A percentile compares a stretch with the other conserved stretches of the same genome.
These are phyloP conservation scores for Acropternis orthonyx DNA, from an alignment of 2,797 vertebrate species.

Conservation along the genomic window DNA sequence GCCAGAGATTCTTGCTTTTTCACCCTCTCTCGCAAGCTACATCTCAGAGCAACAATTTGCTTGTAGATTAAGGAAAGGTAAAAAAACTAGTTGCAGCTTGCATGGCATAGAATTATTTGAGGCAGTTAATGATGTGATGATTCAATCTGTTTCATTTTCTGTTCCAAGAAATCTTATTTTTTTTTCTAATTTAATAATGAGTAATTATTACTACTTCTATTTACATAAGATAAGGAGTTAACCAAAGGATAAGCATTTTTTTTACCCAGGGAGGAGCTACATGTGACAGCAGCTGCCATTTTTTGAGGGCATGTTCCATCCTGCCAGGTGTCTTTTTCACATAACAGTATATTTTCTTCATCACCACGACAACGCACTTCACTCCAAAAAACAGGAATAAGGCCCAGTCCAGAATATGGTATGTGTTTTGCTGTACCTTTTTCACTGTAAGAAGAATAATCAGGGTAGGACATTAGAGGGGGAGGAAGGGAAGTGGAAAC, in stretches of 20 bases:
- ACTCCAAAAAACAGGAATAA: slow-evolving; percentile 83
- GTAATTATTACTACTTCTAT: neutral
- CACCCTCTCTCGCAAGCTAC: neutral
- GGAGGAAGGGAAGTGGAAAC: neutral
- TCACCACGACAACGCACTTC: slow-evolving; percentile 85
- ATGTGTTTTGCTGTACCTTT: slow-evolving; percentile 80
- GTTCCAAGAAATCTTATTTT: neutral
- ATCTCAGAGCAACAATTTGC: neutral
- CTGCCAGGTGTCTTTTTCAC: slow-evolving; percentile 83
- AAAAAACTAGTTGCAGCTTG: neutral
- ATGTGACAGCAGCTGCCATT: slow-evolving; percentile 84
- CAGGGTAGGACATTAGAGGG: neutral
- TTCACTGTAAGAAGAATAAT: slow-evolving; percentile 71
- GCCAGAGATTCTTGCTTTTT: neutral
- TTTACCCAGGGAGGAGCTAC: slow-evolving; percentile 75
- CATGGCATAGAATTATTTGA: neutral
- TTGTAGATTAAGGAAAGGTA: neutral
- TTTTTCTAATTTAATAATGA: neutral
- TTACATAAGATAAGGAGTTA: neutral
- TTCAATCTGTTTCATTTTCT: neutral
- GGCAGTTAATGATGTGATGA: neutral
- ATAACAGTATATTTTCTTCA: slow-evolving; percentile 86
- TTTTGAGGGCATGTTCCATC: slow-evolving; percentile 79
- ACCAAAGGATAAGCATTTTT: neutral
- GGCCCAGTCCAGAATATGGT: slow-evolving; percentile 75